Evolutionary conservation across 2,797 vertebrate species (phyloP), one percentile per base, ranked within the genome.

Genomic region (Liasis olivaceus): DNA sequence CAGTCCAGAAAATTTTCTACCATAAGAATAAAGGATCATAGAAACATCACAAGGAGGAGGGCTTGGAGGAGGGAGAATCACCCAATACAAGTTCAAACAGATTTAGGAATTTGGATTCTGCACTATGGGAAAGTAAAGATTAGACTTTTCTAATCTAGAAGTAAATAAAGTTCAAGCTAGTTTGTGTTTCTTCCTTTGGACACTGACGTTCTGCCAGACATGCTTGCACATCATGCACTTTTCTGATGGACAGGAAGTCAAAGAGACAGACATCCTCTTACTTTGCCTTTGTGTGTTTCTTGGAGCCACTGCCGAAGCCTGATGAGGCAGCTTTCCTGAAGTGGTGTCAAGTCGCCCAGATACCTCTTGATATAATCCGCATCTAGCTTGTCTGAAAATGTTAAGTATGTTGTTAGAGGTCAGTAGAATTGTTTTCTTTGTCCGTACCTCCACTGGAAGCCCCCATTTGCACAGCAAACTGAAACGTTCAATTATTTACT

Each of bases 291-390:
- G 97, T 99, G 99, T 0, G 98, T 99, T 94, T 99, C 99, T 97
- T 99, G 99, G 15, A 99, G 98, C 99, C 99, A 99, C 96, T 98
- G 98, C 42, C 99, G 98, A 87, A 99, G 98, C 20, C 99, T 97
- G 96, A 99, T 99, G 87, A 99, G 98, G 96, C 99, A 99, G 97
- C 99, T 99, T 96, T 99, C 99, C 97, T 99, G 99, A 94, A 99
- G 97, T 0, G 99, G 99, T 0, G 99, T 99, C 96, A 99, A 97
- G 97, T 99, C 99, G 0, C 99, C 99, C 94, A 99, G 97, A 96
- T 99, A 99, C 31, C 99, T 98, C 96, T 99, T 99, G 96, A 99
- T 99, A 96, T 99, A 99, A 96, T 99, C 99, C 2, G 99, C 99
- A 0, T 99, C 99, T 20, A 99, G 94, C 93, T 99, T 99, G 95